A percentile compares a stretch with the other conserved stretches of the same genome.
phyloP scores from a whole-genome alignment of 2,888 invertebrate species.

The Microchrysa polita region DNA sequence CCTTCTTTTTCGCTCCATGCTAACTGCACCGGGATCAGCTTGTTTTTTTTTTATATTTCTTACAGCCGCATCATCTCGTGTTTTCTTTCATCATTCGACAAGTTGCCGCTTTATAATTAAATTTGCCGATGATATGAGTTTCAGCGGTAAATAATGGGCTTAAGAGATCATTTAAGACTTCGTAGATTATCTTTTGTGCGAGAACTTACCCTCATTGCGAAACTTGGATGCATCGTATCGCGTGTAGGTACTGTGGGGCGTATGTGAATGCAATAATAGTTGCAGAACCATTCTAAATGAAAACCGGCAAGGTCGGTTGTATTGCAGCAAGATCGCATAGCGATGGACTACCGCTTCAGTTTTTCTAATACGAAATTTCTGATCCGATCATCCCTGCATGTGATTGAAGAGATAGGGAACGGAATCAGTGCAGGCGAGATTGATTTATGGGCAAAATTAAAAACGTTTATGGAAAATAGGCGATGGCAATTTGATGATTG shows the following conservation, averaged over 20 bases:
- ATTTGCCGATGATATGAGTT: slow-evolving; percentile 52
- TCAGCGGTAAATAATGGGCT: slow-evolving; percentile 51
- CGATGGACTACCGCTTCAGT: background rate
- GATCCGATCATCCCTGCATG: slow-evolving; percentile 28
- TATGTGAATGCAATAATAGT: slow-evolving; percentile 41
- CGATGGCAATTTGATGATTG: slow-evolving; percentile 21
- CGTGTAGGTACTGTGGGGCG: slow-evolving; percentile 25
- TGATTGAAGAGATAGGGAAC: slow-evolving; percentile 26
- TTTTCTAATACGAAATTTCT: background rate
- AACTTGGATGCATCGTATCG: slow-evolving; percentile 22
- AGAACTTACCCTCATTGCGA: slow-evolving; percentile 26
- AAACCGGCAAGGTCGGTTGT: too few species aligned
- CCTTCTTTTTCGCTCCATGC: slow-evolving; percentile 13
- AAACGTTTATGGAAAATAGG: background rate
- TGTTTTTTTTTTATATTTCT: slow-evolving; percentile 10
- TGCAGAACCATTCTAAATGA: background rate
- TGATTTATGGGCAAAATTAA: slow-evolving; percentile 35
- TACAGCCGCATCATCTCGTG: slow-evolving; percentile 48
- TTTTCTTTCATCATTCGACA: slow-evolving; percentile 51
- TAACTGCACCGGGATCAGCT: slow-evolving; percentile 10
- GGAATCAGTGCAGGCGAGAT: slow-evolving; percentile 6
- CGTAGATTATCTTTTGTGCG: slow-evolving; percentile 48
- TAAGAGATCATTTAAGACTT: slow-evolving; percentile 49
- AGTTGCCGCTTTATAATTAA: slow-evolving; percentile 51
- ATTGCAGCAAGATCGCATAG: slow-evolving; percentile 11